A percentile compares a stretch with the other conserved stretches of the same genome.
These are phyloP conservation scores for Drosophila austrosaltans DNA, from an alignment of 2,888 invertebrate species.

Conservation along the genomic window DNA sequence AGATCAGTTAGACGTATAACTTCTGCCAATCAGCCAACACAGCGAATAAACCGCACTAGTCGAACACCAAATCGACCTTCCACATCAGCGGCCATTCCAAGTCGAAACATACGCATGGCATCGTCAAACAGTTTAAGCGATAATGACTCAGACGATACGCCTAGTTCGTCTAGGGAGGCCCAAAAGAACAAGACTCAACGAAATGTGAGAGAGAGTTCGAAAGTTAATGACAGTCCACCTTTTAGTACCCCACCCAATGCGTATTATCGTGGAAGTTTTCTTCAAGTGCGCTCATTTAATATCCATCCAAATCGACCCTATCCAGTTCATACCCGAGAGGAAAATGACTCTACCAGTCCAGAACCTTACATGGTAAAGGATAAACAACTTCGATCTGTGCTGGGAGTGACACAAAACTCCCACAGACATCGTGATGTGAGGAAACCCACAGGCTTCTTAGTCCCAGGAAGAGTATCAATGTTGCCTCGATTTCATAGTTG, in stretches of 20 bases:
- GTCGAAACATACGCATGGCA: not conserved
- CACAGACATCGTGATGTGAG: not conserved
- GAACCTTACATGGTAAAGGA: not conserved
- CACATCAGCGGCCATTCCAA: not conserved
- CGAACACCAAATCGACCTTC: not conserved
- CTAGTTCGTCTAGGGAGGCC: not conserved
- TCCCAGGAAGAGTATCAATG: conserved; percentile 27
- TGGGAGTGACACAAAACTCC: not conserved
- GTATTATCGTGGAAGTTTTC: conserved; percentile 51
- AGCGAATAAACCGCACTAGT: too few species aligned
- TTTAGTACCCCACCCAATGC: not conserved
- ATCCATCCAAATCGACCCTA: not conserved
- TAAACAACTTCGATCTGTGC: not conserved
- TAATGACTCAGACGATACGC: not conserved
- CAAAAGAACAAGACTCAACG: not conserved
- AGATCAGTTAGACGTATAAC: not conserved
- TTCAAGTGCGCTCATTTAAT: conserved; percentile 24
- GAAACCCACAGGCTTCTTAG: conserved; percentile 15
- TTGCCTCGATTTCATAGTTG: not conserved
- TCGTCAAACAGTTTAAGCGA: not conserved
- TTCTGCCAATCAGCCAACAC: too few species aligned
- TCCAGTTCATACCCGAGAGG: not conserved
- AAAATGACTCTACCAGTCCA: not conserved
- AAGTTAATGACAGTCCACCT: not conserved
- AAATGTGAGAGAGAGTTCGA: not conserved